Evolutionary conservation across 1,140 invertebrate genomes (phyloP).

Genomic region (Megathymus violae): DNA sequence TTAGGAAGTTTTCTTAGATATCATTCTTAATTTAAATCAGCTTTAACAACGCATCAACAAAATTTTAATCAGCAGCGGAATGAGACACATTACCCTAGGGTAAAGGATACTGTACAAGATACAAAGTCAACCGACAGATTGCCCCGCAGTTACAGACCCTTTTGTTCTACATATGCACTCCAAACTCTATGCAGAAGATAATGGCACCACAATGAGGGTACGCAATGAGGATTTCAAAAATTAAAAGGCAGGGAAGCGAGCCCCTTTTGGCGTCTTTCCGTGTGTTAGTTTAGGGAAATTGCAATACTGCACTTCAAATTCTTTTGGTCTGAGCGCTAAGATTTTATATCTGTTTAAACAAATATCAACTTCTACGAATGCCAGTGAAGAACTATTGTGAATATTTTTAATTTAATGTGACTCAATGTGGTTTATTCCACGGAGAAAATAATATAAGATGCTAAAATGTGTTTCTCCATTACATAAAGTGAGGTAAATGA

Average conservation of each 20-base stretch:
- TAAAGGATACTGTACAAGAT: conserved; percentile 11
- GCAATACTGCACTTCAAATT: conserved; percentile 2
- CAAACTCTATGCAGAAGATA: conserved; percentile 9
- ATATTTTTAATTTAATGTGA: too few species aligned
- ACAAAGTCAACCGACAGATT: conserved; percentile 7
- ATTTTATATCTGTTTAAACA: not conserved
- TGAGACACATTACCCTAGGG: conserved; percentile 8
- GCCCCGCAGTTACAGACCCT: conserved; percentile 18
- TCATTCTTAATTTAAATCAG: too few species aligned
- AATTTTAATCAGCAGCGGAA: conserved; percentile 5
- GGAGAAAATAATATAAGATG: too few species aligned
- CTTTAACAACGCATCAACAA: not conserved
- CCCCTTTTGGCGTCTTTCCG: conserved; percentile 17
- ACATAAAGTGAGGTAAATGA: too few species aligned
- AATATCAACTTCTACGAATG: not conserved
- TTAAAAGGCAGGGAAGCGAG: conserved; percentile 28
- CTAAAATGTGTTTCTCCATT: too few species aligned
- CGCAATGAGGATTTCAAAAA: conserved; percentile 33
- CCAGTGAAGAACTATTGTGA: too few species aligned
- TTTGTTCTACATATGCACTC: conserved; percentile 28
- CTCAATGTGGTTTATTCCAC: too few species aligned
- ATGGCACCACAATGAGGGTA: conserved; percentile 8
- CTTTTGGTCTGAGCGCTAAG: not conserved
- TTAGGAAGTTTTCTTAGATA: too few species aligned
- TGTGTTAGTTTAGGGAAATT: conserved; percentile 27